phyloP scores from a whole-genome alignment of 1,140 invertebrate genomes.

The Drosophila serrata region DNA sequence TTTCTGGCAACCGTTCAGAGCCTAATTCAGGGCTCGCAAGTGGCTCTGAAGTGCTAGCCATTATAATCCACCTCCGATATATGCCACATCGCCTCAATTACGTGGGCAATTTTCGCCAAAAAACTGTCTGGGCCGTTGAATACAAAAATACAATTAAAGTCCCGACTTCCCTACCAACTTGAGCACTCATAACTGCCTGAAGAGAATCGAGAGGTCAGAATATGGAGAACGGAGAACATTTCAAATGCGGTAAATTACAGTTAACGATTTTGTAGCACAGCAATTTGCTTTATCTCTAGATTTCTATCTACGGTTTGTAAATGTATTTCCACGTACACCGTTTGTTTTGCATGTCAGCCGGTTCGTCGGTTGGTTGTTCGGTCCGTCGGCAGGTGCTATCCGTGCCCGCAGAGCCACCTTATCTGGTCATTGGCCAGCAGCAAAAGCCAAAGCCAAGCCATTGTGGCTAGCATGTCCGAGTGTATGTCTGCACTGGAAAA shows the following conservation, averaged over 20 bases:
- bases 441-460: conserved; percentile 52
- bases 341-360: conserved; percentile 79
- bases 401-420: conserved; percentile 8
- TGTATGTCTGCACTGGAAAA: conserved; percentile 30
- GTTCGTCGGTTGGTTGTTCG: neutral
- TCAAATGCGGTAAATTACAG: conserved; percentile 81
- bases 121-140: conserved; percentile 16
- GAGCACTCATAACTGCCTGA: conserved; percentile 62
- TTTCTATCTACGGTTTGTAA: conserved; percentile 80
- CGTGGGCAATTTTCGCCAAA: conserved; percentile 34
- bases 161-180: conserved; percentile 4
- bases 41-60: conserved; percentile 22
- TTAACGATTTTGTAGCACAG: conserved; percentile 83
- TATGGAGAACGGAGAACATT: conserved; percentile 55
- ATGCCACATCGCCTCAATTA: conserved; percentile 22
- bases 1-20: conserved; percentile 7
- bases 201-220: neutral
- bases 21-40: conserved; percentile 34
- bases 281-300: conserved; percentile 81
- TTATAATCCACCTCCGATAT: conserved; percentile 22
- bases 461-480: conserved; percentile 37
- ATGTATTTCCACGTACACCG: conserved; percentile 74
- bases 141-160: conserved; percentile 59
- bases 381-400: conserved; percentile 15
- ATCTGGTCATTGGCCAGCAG: conserved; percentile 65